phyloP scores from a whole-genome alignment of 2,113 vertebrate genomes.

The Phoxinus phoxinus region DNA sequence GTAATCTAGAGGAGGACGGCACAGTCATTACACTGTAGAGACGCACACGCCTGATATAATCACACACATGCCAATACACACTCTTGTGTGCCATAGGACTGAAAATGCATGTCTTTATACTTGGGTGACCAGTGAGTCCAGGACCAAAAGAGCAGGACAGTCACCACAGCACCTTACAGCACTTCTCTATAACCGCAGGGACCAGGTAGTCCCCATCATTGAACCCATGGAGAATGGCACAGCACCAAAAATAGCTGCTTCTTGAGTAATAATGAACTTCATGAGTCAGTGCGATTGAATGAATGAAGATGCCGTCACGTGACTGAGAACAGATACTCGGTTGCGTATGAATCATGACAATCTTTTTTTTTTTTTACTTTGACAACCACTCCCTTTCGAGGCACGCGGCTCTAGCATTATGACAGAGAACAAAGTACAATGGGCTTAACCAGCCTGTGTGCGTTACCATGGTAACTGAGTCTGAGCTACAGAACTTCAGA shows the following conservation, averaged over 20 bases:
- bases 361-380: constrained; percentile 51
- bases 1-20: constrained; percentile 90
- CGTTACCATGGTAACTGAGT: constrained; percentile 46
- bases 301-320: constrained; percentile 42
- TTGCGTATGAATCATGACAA: constrained; percentile 58
- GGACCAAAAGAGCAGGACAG: constrained; percentile 27
- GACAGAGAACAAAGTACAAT: constrained; percentile 48
- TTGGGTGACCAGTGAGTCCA: not conserved
- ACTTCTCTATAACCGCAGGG: constrained; percentile 54
- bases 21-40: constrained; percentile 93
- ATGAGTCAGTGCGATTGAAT: constrained; percentile 13
- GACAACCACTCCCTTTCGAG: constrained; percentile 38
- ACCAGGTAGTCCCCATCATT: constrained; percentile 31
- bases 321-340: not conserved
- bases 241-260: constrained; percentile 39
- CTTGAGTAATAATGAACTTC: constrained; percentile 36
- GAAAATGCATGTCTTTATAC: constrained; percentile 20
- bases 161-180: constrained; percentile 46
- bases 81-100: constrained; percentile 68
- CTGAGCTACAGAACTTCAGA: constrained; percentile 47
- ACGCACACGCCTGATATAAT: constrained; percentile 4
- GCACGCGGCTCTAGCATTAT: constrained; percentile 42
- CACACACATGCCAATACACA: constrained; percentile 32
- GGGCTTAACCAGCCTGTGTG: constrained; percentile 25
- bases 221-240: constrained; percentile 48